Conservation (phyloP, 2,888 invertebrate species). For the Erebia epiphron region DNA sequence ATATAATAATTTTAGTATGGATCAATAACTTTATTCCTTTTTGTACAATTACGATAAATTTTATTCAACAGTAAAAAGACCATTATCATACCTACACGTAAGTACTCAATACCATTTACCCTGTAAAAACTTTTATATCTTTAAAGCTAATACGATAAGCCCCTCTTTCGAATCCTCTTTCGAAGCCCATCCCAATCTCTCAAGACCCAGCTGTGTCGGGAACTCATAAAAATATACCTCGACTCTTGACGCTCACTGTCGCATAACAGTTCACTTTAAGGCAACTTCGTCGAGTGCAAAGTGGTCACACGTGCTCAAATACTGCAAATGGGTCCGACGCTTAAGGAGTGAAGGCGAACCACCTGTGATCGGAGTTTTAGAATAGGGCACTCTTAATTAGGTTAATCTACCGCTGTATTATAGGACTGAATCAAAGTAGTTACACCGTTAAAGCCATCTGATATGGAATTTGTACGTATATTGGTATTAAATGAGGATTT, state of each 20-base stretch:
- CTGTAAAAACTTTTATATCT: conserved; percentile 9
- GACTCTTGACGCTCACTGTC: conserved; percentile 53
- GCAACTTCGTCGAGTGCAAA: conserved; percentile 70
- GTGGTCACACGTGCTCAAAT: conserved; percentile 66
- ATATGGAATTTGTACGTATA: conserved; percentile 4
- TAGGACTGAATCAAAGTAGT: neutral
- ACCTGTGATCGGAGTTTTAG: conserved; percentile 64
- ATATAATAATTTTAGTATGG: too few species aligned
- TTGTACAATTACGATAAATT: neutral
- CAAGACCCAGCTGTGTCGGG: conserved; percentile 55
- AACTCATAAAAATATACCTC: conserved; percentile 68
- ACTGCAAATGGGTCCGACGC: conserved; percentile 64
- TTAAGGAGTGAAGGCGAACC: conserved; percentile 59
- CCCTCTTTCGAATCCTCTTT: conserved; percentile 37
- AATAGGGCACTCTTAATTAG: conserved; percentile 57
- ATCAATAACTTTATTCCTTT: neutral
- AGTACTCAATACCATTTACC: conserved; percentile 14
- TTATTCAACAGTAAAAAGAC: neutral
- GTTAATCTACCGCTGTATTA: conserved; percentile 40
- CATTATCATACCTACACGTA: neutral
- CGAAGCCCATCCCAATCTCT: conserved; percentile 54
- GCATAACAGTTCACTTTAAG: conserved; percentile 68
- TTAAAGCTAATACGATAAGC: conserved; percentile 23
- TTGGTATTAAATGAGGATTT: neutral
- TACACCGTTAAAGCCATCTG: neutral